Percentiles rank a stretch among this genome's conserved stretches.
phyloP scores from a whole-genome alignment of 2,797 vertebrate species.

The Cossypha caffra region DNA sequence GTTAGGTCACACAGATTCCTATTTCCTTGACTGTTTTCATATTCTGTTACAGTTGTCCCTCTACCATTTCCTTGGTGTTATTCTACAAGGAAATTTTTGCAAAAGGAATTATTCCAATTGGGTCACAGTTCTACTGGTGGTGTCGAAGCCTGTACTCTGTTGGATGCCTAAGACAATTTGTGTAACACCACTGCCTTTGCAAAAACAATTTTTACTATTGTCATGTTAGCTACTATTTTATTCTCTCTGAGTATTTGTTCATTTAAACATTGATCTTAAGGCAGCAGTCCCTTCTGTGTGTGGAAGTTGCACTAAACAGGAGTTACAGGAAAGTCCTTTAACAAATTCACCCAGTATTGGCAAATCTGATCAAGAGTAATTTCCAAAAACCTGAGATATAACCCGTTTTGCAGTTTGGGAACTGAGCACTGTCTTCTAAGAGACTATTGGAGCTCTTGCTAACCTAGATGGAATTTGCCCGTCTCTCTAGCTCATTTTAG shows the following conservation, averaged over 20 bases:
- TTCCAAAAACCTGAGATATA: neutral
- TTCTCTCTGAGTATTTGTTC: neutral
- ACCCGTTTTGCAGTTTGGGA: neutral
- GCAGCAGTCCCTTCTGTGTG: neutral
- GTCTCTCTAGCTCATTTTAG: neutral
- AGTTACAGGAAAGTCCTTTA: neutral
- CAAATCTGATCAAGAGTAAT: neutral
- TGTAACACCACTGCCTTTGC: neutral
- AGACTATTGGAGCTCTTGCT: neutral
- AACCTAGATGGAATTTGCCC: neutral
- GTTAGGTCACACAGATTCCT: neutral
- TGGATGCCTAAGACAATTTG: neutral
- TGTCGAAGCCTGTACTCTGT: neutral
- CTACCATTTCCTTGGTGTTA: neutral
- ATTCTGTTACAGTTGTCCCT: neutral
- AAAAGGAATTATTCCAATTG: neutral
- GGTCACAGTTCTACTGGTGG: neutral
- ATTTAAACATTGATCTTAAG: neutral
- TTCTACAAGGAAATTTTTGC: neutral
- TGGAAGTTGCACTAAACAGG: neutral
- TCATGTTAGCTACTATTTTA: neutral
- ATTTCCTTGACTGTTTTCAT: neutral
- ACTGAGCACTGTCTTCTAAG: neutral
- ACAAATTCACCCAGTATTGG: neutral
- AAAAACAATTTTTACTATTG: accelerated